These are phyloP conservation scores for Papilio polytes DNA, from an alignment of 1,140 invertebrate genomes.

Conservation along the genomic window DNA sequence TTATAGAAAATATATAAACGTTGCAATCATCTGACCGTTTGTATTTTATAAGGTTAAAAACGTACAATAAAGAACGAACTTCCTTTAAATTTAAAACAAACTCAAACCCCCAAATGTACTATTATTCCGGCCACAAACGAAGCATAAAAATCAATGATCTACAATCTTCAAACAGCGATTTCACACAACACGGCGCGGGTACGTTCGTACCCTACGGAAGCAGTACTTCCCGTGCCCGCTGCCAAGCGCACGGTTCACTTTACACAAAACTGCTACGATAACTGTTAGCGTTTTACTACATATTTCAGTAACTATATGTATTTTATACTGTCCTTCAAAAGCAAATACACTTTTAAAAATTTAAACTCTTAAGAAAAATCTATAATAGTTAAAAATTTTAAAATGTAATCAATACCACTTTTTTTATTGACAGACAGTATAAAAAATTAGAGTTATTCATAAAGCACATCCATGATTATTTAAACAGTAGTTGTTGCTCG, in stretches of 20 bases:
- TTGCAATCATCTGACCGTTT: background rate
- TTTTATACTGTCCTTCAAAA: background rate
- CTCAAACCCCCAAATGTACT: background rate
- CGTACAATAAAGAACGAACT: background rate
- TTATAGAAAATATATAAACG: no score
- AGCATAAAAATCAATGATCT: conserved; percentile 27
- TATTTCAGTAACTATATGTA: background rate
- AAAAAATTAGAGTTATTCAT: no score
- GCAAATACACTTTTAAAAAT: background rate
- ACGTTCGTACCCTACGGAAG: conserved; percentile 6
- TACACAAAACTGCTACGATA: conserved; percentile 12
- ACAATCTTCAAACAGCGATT: conserved; percentile 21
- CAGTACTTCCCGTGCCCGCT: conserved; percentile 8
- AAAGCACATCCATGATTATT: no score
- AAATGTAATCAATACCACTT: no score
- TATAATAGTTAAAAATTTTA: no score
- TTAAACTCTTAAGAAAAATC: no score
- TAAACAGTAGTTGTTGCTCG: no score
- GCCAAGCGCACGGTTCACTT: conserved; percentile 11
- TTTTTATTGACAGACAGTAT: no score
- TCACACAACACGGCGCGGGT: conserved; percentile 12
- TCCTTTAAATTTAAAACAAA: background rate
- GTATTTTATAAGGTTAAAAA: background rate
- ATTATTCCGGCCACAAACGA: conserved; percentile 12
- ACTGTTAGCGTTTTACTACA: background rate